Percentiles rank a stretch among this genome's conserved stretches.
Evolutionary conservation across 1,140 invertebrate genomes (phyloP).

Genomic region (Drosophila insularis): DNA sequence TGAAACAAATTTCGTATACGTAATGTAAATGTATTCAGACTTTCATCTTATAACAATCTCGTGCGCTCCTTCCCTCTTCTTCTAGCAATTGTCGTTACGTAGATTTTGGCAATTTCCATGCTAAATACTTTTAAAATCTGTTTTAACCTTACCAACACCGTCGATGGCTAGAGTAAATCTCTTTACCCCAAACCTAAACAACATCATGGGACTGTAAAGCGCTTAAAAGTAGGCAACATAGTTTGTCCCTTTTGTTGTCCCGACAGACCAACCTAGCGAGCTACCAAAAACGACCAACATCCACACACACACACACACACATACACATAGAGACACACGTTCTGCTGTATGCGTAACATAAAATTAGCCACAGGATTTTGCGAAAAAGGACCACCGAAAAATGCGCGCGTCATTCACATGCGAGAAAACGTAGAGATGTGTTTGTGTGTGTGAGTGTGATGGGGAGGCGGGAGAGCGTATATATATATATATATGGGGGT

Average conservation of each 20-base stretch:
- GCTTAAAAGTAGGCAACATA: conserved; percentile 76
- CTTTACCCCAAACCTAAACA: background rate
- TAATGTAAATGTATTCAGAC: background rate
- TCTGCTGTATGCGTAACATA: conserved; percentile 67
- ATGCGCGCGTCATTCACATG: conserved; percentile 50
- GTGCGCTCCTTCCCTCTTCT: background rate
- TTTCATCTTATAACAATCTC: background rate
- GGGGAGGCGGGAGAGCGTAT: conserved; percentile 20
- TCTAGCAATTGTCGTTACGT: conserved; percentile 6
- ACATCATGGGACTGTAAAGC: conserved; percentile 45
- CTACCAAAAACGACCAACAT: conserved; percentile 19
- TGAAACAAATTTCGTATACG: too few relatives aligned
- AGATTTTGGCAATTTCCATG: conserved; percentile 35
- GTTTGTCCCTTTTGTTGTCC: conserved; percentile 36
- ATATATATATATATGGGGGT: conserved; percentile 52
- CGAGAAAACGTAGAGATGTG: conserved; percentile 35
- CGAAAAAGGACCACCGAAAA: conserved; percentile 33
- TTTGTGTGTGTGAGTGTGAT: background rate
- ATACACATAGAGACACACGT: conserved; percentile 15
- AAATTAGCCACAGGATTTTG: conserved; percentile 67
- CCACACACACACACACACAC: conserved; percentile 37
- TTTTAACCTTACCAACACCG: conserved; percentile 15
- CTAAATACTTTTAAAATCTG: conserved; percentile 36
- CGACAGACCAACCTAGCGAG: conserved; percentile 21
- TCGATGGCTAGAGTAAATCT: background rate